Base-by-base conservation (phyloP, 2,113 vertebrate species). In the Saccopteryx bilineata region DNA sequence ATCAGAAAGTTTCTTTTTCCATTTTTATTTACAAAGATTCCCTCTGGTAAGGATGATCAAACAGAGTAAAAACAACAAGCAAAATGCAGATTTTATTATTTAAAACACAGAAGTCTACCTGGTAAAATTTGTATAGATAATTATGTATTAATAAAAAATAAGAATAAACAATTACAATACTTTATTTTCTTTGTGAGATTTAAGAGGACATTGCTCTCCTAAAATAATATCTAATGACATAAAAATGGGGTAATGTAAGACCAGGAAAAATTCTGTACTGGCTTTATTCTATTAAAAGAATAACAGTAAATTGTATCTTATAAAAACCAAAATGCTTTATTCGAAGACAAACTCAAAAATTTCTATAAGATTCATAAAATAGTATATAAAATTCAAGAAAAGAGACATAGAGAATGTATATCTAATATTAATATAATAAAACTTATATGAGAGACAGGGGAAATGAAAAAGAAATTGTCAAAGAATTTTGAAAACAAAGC, bases 291-390 rank as follows among this genome's bases (percentile, higher is more conserved):
- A 46, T 63, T 80, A 66, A 65, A 89, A 69, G 39, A 19, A 14
- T 10, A 87, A 78, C 18, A 48, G 21, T 54, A 39, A 91, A 68
- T 50, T 78, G 9, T 95, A 48, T 85, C 7, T 24, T 91, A 82
- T 23, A 17, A 89, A 94, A 95, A 81, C 9, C 4, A 94, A 87
- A 93, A 56, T 85, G 7, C 31, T 76, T 84, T 75, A n/a, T 61
- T 46, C 65, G 8, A 76, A 91, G n/a, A 78, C 12, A 81, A 80
- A 48, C 8, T 85, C 2, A 69, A 90, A 74, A 52, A 72, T 54
- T 66, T 72, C 23, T 86, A 26, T 3, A 54, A 81, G 65, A 94
- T 74, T 76, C 50, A 24, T 60, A 24, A 88, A 93, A 63, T 15
- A 88, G 13, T 28, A 52, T 7, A 15, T 76, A 48, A 12, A 90